Conservation (phyloP, 1,140 invertebrate genomes). For the Cyphomyrmex costatus region DNA sequence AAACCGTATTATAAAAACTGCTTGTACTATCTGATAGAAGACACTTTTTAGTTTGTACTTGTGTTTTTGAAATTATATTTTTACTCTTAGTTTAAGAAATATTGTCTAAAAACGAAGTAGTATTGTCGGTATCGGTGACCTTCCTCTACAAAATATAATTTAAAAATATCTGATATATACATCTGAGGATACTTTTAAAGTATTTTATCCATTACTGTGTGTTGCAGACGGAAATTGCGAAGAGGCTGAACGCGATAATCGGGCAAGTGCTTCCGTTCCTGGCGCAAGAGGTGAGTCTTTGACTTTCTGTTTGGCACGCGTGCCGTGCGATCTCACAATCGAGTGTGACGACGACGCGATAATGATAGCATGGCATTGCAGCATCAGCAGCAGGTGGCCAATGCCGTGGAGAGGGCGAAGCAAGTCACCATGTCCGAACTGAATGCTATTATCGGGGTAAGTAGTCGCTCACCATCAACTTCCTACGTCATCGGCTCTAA, state of each 20-base stretch:
- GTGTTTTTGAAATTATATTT: too few relatives aligned
- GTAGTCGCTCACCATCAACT: conserved; percentile 79
- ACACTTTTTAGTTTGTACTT: too few relatives aligned
- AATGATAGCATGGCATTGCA: conserved; percentile 86
- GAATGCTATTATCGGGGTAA: conserved; percentile 96
- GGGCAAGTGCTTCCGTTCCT: conserved; percentile 96
- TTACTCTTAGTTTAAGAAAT: too few relatives aligned
- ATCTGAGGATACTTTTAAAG: neutral
- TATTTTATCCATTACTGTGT: neutral
- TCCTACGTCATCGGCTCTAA: conserved; percentile 33
- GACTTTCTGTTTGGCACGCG: conserved; percentile 81
- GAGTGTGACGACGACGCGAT: conserved; percentile 85
- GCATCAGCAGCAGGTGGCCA: conserved; percentile 97
- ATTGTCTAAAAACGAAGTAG: too few relatives aligned
- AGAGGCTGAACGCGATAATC: conserved; percentile 96
- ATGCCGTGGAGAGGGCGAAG: conserved; percentile 97
- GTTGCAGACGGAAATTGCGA: conserved; percentile 97
- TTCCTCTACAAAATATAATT: too few relatives aligned
- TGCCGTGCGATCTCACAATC: conserved; percentile 80
- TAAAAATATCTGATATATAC: too few relatives aligned
- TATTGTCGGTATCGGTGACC: too few relatives aligned
- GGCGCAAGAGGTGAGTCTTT: conserved; percentile 91
- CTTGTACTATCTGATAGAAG: too few relatives aligned
- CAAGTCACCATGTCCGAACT: conserved; percentile 98
- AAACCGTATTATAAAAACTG: too few relatives aligned